A percentile compares a stretch with the other conserved stretches of the same genome.
Conservation (phyloP, 2,888 invertebrate genomes). For the Drosophila emarginata region DNA sequence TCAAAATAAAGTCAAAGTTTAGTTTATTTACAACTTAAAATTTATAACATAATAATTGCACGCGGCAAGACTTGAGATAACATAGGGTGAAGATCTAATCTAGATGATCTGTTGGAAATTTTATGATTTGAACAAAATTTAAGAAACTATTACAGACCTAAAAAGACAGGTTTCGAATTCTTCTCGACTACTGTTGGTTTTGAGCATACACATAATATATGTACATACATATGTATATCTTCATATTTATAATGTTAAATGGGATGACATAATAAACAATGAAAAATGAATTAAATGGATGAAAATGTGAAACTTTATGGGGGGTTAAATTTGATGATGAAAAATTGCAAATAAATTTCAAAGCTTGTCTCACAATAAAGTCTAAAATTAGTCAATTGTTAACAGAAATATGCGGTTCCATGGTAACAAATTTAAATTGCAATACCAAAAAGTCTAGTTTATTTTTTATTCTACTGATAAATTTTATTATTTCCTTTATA, state of each 20-base stretch:
- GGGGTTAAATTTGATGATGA: neutral
- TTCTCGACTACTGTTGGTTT: too few species aligned
- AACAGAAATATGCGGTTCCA: neutral
- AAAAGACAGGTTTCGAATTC: too few species aligned
- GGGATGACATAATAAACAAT: neutral
- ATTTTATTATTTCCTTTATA: conserved; percentile 1
- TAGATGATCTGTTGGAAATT: too few species aligned
- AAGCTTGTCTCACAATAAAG: neutral
- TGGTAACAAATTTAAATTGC: neutral
- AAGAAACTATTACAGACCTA: too few species aligned
- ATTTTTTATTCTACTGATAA: neutral
- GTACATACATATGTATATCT: too few species aligned
- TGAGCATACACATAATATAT: too few species aligned
- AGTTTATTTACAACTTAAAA: too few species aligned
- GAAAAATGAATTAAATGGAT: neutral
- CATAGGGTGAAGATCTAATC: too few species aligned
- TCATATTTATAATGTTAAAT: neutral
- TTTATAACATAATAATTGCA: too few species aligned
- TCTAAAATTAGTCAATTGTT: neutral
- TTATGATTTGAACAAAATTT: too few species aligned
- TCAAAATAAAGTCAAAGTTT: neutral
- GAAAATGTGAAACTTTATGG: too few species aligned
- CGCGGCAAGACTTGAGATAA: too few species aligned
- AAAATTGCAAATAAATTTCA: neutral
- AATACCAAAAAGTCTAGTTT: neutral